Percentiles rank a stretch among this genome's conserved stretches.
Evolutionary conservation across 1,140 invertebrate genomes (phyloP).

Genomic region (Carcinoscorpius rotundicauda): DNA sequence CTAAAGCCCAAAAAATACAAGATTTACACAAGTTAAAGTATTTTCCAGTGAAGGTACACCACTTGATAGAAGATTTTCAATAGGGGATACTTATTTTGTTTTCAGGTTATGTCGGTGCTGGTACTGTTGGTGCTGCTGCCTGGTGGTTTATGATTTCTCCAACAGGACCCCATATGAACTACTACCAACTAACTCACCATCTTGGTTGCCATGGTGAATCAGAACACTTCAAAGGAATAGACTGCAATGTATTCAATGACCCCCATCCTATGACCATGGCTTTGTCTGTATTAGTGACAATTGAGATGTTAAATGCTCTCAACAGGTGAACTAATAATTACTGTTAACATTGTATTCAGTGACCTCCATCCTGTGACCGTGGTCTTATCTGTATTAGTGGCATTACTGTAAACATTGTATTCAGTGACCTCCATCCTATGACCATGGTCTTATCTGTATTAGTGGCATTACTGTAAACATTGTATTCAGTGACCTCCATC

Average conservation of each 20-base stretch:
- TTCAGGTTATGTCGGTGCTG: constrained; percentile 74
- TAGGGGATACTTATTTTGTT: too few relatives aligned
- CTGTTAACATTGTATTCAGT: too few relatives aligned
- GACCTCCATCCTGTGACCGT: constrained; percentile 56
- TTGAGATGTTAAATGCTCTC: constrained; percentile 99
- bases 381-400: constrained; percentile 75
- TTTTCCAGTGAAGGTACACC: too few relatives aligned
- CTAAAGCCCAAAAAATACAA: too few relatives aligned
- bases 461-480: too few relatives aligned
- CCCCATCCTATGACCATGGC: constrained; percentile 99
- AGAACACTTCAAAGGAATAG: constrained; percentile 59
- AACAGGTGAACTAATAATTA: constrained; percentile 61
- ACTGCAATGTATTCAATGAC: constrained; percentile 95
- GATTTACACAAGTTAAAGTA: too few relatives aligned
- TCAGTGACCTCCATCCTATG: constrained; percentile 32
- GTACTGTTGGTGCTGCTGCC: constrained; percentile 93
- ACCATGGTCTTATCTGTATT: constrained; percentile 98
- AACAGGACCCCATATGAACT: constrained; percentile 84
- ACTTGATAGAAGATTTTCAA: too few relatives aligned
- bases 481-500: too few relatives aligned
- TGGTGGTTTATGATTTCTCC: constrained; percentile 99
- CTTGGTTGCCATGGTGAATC: constrained; percentile 37
- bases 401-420: too few relatives aligned
- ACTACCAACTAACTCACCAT: constrained; percentile 68
- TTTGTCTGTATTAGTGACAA: constrained; percentile 96